phyloP scores from a whole-genome alignment of 1,140 invertebrate genomes.

The Drosophila miranda region DNA sequence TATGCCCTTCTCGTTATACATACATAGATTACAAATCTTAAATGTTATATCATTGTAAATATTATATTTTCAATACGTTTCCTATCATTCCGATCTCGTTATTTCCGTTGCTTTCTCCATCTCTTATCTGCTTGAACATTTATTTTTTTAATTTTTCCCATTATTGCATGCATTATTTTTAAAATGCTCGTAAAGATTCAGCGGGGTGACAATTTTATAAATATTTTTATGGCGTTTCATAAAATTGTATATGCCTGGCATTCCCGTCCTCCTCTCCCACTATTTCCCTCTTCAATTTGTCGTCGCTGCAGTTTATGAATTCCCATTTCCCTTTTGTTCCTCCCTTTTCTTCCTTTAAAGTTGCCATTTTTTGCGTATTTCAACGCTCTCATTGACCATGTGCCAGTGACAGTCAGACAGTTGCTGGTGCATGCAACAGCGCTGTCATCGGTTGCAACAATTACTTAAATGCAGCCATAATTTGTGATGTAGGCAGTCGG shows the following conservation, averaged over 20 bases:
- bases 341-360: constrained; percentile 21
- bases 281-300: constrained; percentile 65
- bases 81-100: constrained; percentile 32
- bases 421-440: constrained; percentile 37
- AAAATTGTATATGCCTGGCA: constrained; percentile 70
- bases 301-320: constrained; percentile 72
- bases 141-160: constrained; percentile 45
- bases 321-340: constrained; percentile 28
- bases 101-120: constrained; percentile 44
- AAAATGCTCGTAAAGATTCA: constrained; percentile 71
- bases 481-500: constrained; percentile 33
- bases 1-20: too few relatives aligned
- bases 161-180: constrained; percentile 61
- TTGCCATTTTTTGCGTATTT: constrained; percentile 47
- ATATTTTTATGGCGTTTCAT: constrained; percentile 79
- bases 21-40: too few relatives aligned
- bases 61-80: constrained; percentile 14
- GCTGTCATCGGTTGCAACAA: constrained; percentile 77
- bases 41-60: not conserved
- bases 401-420: constrained; percentile 50
- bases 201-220: constrained; percentile 74
- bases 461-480: constrained; percentile 78
- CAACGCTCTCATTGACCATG: constrained; percentile 45
- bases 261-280: constrained; percentile 7
- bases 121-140: constrained; percentile 33